A percentile compares a stretch with the other conserved stretches of the same genome.
Evolutionary conservation across 2,113 vertebrate genomes (phyloP).

Genomic region (Pongo abelii): DNA sequence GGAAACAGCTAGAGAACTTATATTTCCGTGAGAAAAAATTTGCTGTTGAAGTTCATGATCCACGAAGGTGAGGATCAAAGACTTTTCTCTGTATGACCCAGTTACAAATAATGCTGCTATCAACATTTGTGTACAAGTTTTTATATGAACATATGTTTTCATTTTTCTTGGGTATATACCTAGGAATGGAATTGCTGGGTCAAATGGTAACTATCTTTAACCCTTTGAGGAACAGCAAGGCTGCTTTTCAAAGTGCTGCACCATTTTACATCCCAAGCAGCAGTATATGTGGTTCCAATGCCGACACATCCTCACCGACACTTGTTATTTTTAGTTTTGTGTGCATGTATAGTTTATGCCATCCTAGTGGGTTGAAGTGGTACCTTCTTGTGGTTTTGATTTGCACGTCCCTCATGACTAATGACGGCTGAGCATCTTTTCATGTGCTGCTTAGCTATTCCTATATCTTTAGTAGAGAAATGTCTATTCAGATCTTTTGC

Average conservation of each 20-base stretch:
- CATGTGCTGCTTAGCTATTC: neutral
- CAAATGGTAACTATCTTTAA: neutral
- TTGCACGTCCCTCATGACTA: neutral
- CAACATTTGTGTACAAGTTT: neutral
- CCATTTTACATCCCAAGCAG: neutral
- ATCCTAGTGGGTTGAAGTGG: neutral
- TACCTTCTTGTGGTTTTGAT: neutral
- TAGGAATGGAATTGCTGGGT: neutral
- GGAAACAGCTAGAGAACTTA: constrained; percentile 98
- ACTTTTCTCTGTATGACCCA: neutral
- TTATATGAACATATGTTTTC: neutral
- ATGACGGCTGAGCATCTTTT: neutral
- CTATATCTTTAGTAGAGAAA: neutral
- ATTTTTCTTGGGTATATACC: neutral
- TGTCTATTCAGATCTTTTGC: neutral
- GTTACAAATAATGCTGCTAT: neutral
- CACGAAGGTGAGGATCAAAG: constrained; percentile 89
- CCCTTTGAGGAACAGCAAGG: neutral
- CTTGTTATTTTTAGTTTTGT: neutral
- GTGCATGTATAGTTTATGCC: neutral
- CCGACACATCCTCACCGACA: neutral
- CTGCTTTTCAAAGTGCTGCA: neutral
- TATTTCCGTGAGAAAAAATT: constrained; percentile 99
- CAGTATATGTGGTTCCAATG: neutral
- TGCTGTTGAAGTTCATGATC: constrained; percentile 97